Percentiles rank a stretch among this genome's conserved stretches.
Conservation (phyloP, 2,888 invertebrate species). For the Eulithis prunata region DNA sequence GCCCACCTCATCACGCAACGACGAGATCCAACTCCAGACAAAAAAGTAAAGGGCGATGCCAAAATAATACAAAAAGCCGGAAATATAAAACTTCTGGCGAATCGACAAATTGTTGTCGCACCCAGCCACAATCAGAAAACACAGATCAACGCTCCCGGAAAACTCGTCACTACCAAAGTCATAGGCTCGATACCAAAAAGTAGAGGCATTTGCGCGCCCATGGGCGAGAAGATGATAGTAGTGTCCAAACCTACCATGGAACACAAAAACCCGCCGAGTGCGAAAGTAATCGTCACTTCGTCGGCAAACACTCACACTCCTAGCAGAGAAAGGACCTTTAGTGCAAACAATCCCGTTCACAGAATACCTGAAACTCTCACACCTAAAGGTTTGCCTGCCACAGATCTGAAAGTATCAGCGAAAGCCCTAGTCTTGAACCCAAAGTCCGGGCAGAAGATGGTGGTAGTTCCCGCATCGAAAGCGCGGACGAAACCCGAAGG, state of each 20-base stretch:
- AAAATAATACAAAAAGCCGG: slow-evolving; percentile 74
- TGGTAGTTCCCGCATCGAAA: slow-evolving; percentile 75
- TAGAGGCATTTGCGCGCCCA: slow-evolving; percentile 53
- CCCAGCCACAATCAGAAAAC: slow-evolving; percentile 67
- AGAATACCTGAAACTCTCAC: slow-evolving; percentile 69
- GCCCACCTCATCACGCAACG: slow-evolving; percentile 76
- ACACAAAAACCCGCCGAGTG: slow-evolving; percentile 58
- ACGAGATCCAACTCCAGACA: slow-evolving; percentile 62
- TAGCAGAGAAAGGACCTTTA: slow-evolving; percentile 55
- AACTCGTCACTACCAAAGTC: slow-evolving; percentile 76
- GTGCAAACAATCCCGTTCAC: slow-evolving; percentile 60
- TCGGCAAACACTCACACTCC: slow-evolving; percentile 59
- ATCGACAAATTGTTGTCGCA: slow-evolving; percentile 72
- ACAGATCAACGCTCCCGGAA: slow-evolving; percentile 61
- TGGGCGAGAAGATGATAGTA: slow-evolving; percentile 76
- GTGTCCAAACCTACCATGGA: slow-evolving; percentile 73
- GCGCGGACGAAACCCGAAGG: slow-evolving; percentile 71
- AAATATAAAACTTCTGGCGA: slow-evolving; percentile 75
- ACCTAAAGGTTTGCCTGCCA: slow-evolving; percentile 77
- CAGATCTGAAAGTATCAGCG: slow-evolving; percentile 78
- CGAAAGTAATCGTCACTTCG: slow-evolving; percentile 73
- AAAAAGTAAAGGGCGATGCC: slow-evolving; percentile 72
- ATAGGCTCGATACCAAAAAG: slow-evolving; percentile 69
- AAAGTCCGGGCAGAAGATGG: slow-evolving; percentile 81
- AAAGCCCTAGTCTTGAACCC: slow-evolving; percentile 79